Base-by-base conservation (phyloP, 2,797 vertebrate species). In the Sparidentex hasta region DNA sequence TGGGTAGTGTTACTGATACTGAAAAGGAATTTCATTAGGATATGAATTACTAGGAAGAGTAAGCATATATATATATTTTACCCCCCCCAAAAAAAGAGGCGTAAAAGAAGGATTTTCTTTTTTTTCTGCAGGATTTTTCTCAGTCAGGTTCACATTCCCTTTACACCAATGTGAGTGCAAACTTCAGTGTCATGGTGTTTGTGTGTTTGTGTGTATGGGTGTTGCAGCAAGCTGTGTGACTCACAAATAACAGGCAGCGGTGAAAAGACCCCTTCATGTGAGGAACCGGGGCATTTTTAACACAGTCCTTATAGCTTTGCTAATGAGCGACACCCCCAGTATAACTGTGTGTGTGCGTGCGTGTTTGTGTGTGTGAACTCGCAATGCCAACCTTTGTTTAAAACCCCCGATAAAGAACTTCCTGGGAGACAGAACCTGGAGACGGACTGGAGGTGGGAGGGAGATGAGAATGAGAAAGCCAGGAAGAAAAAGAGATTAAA, bases 371-470 rank as follows among this genome's bases (percentile, higher is more conserved):
- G 54, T 47, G 20, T 47, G 16, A 74, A 23, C 44, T n/a, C 44
- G 38, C 14, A 29, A 77, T 13, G 66, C 41, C 71, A 79, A 80
- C 72, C 77, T 84, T 80, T 87, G 78, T 87, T 90, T 82, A 85
- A 87, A 87, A 7, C 38, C 47, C 61, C 50, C 46, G 44, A 64
- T 76, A 84, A 85, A 77, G 50, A 70, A 86, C 63, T 74, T 78
- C 54, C 62, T 63, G 56, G 44, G 43, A 75, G 75, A 74, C 25
- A 27, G 51, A 82, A 78, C 27, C 61, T 73, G 41, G 54, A 74
- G 76, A 76, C 11, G 11, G 76, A 68, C 48, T 33, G 76, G 17
- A 74, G 50, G 67, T 66, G 61, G 65, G 58, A 70, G 61, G 59
- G 48, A 55, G 61, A 71, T 44, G 64, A 68, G 62, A 69, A 61